phyloP scores from a whole-genome alignment of 2,888 invertebrate species.

The Copidosoma aretas region DNA sequence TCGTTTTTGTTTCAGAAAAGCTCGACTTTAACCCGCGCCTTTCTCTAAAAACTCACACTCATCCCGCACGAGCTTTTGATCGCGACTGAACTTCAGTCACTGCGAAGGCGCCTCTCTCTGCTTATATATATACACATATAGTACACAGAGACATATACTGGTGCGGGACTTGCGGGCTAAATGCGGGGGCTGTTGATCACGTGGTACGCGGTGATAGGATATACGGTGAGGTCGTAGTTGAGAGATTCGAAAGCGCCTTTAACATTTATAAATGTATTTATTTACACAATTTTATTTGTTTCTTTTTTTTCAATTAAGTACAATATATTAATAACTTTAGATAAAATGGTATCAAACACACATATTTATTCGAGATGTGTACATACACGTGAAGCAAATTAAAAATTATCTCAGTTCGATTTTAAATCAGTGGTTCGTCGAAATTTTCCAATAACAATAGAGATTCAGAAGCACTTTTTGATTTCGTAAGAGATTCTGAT shows the following conservation, averaged over 20 bases:
- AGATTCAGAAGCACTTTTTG: conserved; percentile 31
- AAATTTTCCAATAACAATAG: conserved; percentile 28
- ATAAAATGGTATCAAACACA: conserved; percentile 39
- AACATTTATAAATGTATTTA: conserved; percentile 40
- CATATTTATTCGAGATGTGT: background rate
- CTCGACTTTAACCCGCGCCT: too few species aligned
- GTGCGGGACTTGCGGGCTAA: too few species aligned
- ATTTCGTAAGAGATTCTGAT: conserved; percentile 28
- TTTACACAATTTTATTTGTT: conserved; percentile 32
- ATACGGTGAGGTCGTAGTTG: too few species aligned
- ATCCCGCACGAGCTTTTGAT: too few species aligned
- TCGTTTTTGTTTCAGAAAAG: too few species aligned
- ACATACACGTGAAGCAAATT: conserved; percentile 13
- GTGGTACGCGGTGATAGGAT: too few species aligned
- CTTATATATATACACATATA: too few species aligned
- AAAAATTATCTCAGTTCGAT: conserved; percentile 30
- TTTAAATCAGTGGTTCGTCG: conserved; percentile 36
- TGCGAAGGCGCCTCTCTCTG: too few species aligned
- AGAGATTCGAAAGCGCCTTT: background rate
- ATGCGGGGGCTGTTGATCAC: too few species aligned
- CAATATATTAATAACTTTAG: conserved; percentile 27
- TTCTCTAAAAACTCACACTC: too few species aligned
- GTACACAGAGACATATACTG: too few species aligned
- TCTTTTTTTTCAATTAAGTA: background rate
- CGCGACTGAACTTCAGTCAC: too few species aligned